Evolutionary conservation across 2,797 vertebrate genomes (phyloP).

Genomic region (Propithecus deckenii): DNA sequence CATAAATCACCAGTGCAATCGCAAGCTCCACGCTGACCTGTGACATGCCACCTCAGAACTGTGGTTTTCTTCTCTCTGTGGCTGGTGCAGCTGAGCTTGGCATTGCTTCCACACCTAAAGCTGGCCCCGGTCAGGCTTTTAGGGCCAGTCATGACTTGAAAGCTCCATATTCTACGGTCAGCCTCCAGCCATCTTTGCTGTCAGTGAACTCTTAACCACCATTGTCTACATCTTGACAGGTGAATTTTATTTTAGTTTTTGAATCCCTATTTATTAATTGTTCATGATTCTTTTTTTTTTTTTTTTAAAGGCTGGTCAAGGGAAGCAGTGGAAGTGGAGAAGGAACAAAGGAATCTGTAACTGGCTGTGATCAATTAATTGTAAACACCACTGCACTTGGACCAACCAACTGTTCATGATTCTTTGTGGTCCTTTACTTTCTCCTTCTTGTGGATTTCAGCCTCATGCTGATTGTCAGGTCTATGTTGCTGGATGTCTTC

Average conservation of each 20-base stretch:
- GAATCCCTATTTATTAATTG: not conserved
- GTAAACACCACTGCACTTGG: too few species aligned
- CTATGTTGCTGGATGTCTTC: not conserved
- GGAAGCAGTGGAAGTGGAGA: too few species aligned
- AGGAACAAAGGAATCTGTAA: too few species aligned
- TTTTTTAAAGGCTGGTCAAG: too few species aligned
- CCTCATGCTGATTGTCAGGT: not conserved
- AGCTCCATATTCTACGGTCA: not conserved
- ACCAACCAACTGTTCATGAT: not conserved
- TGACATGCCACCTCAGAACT: not conserved
- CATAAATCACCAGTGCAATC: not conserved
- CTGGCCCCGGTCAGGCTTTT: accelerated
- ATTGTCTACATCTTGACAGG: not conserved
- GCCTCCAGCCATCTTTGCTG: not conserved
- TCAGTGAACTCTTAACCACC: not conserved
- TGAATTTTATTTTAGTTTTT: not conserved
- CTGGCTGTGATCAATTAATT: too few species aligned
- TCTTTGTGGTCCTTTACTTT: not conserved
- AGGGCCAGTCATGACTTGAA: not conserved
- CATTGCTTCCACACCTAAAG: not conserved
- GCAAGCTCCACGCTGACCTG: not conserved
- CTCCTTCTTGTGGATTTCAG: not conserved
- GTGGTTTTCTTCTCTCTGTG: not conserved
- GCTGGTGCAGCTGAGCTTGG: accelerated
- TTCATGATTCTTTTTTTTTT: not conserved